Conservation (phyloP, 2,113 vertebrate genomes). For the Scomber japonicus region DNA sequence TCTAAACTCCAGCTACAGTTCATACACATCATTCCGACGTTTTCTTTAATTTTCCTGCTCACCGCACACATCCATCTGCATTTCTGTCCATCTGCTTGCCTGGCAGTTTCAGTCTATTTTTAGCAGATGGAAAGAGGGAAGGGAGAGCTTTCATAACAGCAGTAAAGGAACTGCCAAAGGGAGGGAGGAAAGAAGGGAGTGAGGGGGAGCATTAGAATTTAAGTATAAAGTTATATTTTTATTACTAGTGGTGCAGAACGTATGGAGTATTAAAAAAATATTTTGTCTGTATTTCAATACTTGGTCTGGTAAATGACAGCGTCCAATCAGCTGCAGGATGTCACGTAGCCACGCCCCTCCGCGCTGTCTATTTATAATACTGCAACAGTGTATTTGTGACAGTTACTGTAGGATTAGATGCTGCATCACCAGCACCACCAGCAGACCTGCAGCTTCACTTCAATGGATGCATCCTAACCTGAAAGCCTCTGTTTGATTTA, state of each 20-base stretch:
- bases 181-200: too few relatives aligned
- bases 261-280: not conserved
- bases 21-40: not conserved
- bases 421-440: rapidly evolving
- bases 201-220: too few relatives aligned
- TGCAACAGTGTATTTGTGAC: constrained; percentile 46
- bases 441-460: not conserved
- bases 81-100: constrained; percentile 12
- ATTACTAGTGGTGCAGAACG: not conserved
- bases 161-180: not conserved
- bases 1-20: not conserved
- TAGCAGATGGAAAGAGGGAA: constrained; percentile 14
- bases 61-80: not conserved
- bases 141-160: not conserved
- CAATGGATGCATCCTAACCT: constrained; percentile 3
- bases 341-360: constrained; percentile 56
- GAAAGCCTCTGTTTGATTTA: not conserved
- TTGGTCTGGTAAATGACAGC: not conserved
- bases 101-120: constrained; percentile 15
- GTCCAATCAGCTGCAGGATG: constrained; percentile 61
- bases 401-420: constrained; percentile 24
- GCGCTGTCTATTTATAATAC: constrained; percentile 69
- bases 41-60: not conserved
- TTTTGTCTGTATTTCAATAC: not conserved
- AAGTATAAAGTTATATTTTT: not conserved